Evolutionary conservation across 2,888 invertebrate species (phyloP), one percentile per base, ranked within the genome.

Genomic region (Ecdyonurus torrentis): DNA sequence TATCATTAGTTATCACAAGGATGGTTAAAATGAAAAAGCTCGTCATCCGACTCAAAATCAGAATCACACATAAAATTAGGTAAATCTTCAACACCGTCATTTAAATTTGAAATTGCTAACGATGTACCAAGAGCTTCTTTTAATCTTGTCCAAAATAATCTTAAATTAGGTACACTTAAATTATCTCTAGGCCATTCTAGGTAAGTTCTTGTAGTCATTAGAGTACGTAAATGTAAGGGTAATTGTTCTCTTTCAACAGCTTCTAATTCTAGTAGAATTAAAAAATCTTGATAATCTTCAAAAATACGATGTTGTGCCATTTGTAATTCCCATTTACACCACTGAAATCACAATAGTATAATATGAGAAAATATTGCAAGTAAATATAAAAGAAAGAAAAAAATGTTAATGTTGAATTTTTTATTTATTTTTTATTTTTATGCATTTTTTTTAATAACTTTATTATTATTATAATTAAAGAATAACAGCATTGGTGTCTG

Each of bases 191-290:
- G 62, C 58, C 50, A 62, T n/a, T 62, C 62, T 19, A 62, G 58
- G 23, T 62, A 62, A 2, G 62, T 62, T 19, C 62, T 19, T n/a
- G 62, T 58, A 20, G 53, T 58, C 62, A 62, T 62, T 5, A 62
- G 37, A 19, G 58, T 50, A 19, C 62, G 25, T 2, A 62, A 37
- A 19, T 62, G 62, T 2, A 55, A 25, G 19, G 62, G 62, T n/a
- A 62, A 19, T 25, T 62, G 22, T 3, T 20, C 58, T 5, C 37
- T 5, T 10, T 5, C 5, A 5, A 37, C 5, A 37, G 7, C 7
- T 37, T 37, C 37, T 37, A 37, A 37, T 15, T 37, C 37, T 15
- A 37, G 37, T 15, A 37, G 37, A 15, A 37, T 37, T 15, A 37
- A 15, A 5, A 37, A 15, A 15, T 37, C 37, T 5, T 37, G 37